A percentile compares a stretch with the other conserved stretches of the same genome.
Evolutionary conservation across 2,888 invertebrate species (phyloP).

Genomic region (Augochlorella aurata): DNA sequence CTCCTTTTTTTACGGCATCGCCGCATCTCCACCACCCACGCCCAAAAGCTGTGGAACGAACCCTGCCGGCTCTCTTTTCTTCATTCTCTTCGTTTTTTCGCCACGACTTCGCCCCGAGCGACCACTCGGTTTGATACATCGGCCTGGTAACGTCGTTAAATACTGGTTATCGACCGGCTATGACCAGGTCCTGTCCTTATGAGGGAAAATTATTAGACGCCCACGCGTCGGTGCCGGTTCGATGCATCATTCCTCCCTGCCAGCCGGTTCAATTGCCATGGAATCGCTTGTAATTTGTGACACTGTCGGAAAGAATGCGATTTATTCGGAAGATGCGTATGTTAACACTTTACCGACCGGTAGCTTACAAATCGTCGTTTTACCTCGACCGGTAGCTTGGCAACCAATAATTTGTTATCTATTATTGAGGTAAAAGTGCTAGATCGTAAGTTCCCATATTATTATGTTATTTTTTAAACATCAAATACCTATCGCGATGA

Average conservation of each 20-base stretch:
- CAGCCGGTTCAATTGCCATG: background rate
- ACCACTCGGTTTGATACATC: constrained; percentile 70
- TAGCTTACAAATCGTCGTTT: too few relatives aligned
- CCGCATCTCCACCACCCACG: constrained; percentile 47
- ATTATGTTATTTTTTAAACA: too few relatives aligned
- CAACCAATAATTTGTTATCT: too few relatives aligned
- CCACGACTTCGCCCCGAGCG: constrained; percentile 64
- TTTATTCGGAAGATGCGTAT: background rate
- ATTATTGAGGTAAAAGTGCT: too few relatives aligned
- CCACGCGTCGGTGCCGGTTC: constrained; percentile 21
- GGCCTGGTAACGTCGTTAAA: constrained; percentile 68
- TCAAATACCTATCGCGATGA: too few relatives aligned
- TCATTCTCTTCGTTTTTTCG: constrained; percentile 64
- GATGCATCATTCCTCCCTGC: constrained; percentile 26
- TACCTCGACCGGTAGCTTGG: too few relatives aligned
- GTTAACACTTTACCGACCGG: too few relatives aligned
- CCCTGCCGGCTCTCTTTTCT: constrained; percentile 17
- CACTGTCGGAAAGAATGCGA: background rate
- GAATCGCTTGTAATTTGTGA: background rate
- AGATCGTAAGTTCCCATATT: too few relatives aligned
- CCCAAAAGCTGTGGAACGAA: constrained; percentile 46
- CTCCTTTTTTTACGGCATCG: constrained; percentile 54
- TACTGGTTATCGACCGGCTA: constrained; percentile 65
- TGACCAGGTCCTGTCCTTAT: constrained; percentile 52
- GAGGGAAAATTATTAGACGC: constrained; percentile 56